Evolutionary conservation across 2,797 vertebrate species (phyloP).

Genomic region (Phataginus tetradactyla): DNA sequence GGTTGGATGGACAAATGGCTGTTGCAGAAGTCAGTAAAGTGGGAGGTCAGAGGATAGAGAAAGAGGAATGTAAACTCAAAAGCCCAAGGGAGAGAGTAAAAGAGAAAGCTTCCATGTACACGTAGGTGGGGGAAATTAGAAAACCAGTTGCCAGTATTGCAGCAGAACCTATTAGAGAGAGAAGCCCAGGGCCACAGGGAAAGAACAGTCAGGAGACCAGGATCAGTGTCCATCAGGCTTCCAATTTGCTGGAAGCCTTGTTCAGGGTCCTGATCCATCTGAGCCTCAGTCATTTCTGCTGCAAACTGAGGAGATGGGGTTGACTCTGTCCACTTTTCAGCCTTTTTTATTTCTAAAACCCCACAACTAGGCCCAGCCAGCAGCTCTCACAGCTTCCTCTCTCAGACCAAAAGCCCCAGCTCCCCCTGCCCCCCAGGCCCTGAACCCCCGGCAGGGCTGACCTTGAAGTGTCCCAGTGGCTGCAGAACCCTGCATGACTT

Average conservation of each 20-base stretch:
- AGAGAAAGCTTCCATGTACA: neutral
- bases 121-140: neutral
- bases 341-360: neutral
- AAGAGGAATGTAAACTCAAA: neutral
- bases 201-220: neutral
- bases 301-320: fast-evolving
- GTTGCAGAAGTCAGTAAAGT: neutral
- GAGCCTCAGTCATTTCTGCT: neutral
- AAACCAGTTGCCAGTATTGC: too few relatives aligned
- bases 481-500: neutral
- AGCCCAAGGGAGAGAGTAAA: neutral
- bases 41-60: neutral
- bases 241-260: neutral
- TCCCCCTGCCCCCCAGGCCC: neutral
- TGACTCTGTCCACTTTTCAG: neutral
- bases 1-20: neutral
- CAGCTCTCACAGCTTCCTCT: neutral
- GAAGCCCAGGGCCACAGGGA: neutral
- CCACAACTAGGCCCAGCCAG: neutral
- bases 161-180: neutral
- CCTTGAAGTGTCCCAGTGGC: fast-evolving
- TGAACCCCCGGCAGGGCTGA: neutral
- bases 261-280: neutral
- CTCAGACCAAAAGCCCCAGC: neutral
- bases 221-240: neutral